Conservation (phyloP, 2,113 vertebrate genomes). For the Speoplatyrhinus poulsoni region DNA sequence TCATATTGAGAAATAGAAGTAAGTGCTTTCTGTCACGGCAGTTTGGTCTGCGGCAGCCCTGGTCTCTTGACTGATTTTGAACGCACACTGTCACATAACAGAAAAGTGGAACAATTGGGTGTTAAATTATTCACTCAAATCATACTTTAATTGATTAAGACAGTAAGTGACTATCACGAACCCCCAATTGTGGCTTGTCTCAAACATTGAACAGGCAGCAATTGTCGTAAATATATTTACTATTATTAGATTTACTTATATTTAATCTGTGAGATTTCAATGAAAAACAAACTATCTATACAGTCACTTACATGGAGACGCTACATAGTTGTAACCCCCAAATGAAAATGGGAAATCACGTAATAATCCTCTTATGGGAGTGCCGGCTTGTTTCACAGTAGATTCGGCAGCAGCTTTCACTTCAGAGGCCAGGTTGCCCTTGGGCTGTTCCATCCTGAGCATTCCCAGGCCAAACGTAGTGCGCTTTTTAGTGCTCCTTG, state of each 20-base stretch:
- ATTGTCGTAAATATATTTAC: neutral
- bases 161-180: neutral
- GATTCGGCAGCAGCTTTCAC: slow-evolving; percentile 58
- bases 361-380: slow-evolving; percentile 64
- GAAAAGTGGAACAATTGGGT: slow-evolving; percentile 6
- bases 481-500: slow-evolving; percentile 60
- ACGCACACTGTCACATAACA: slow-evolving; percentile 10
- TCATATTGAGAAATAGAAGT: slow-evolving; percentile 30
- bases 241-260: neutral
- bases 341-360: slow-evolving; percentile 64
- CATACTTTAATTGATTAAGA: neutral
- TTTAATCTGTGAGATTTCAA: no score
- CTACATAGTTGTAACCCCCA: slow-evolving; percentile 32
- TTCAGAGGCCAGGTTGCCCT: slow-evolving; percentile 64
- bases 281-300: slow-evolving; percentile 8
- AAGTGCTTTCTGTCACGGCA: slow-evolving; percentile 3
- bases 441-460: slow-evolving; percentile 56
- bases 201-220: neutral
- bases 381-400: slow-evolving; percentile 43
- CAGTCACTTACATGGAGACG: slow-evolving; percentile 7
- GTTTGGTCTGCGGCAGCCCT: slow-evolving; percentile 6
- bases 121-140: neutral
- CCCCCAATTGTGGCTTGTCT: neutral
- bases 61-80: slow-evolving; percentile 21
- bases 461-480: slow-evolving; percentile 56